These are phyloP conservation scores for Harpalus rubripes DNA, from an alignment of 2,888 invertebrate genomes.

Conservation along the genomic window DNA sequence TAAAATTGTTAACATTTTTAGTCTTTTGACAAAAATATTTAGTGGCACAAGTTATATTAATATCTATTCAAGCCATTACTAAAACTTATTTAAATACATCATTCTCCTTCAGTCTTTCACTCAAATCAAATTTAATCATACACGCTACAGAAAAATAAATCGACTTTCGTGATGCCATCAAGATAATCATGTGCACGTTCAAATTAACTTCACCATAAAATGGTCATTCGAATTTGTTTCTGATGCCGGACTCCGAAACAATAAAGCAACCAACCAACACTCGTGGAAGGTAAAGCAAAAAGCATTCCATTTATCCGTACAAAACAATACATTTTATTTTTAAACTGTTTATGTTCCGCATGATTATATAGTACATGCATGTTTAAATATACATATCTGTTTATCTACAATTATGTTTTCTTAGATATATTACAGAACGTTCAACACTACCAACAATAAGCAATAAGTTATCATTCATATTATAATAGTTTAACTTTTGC, in stretches of 20 bases:
- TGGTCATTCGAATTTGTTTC: slow-evolving; percentile 37
- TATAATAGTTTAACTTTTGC: too few species aligned
- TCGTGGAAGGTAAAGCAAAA: too few species aligned
- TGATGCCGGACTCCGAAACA: slow-evolving; percentile 13
- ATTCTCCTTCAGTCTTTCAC: slow-evolving; percentile 41
- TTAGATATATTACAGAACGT: too few species aligned
- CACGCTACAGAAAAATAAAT: slow-evolving; percentile 45
- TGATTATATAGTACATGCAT: too few species aligned
- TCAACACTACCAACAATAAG: too few species aligned
- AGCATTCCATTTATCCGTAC: too few species aligned
- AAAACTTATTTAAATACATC: slow-evolving; percentile 38
- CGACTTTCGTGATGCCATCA: slow-evolving; percentile 50
- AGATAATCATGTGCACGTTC: slow-evolving; percentile 52
- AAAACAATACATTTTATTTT: too few species aligned
- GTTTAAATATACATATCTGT: too few species aligned
- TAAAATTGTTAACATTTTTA: slow-evolving; percentile 12
- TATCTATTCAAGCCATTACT: slow-evolving; percentile 6
- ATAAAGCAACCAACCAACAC: background rate
- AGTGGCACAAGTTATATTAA: slow-evolving; percentile 31
- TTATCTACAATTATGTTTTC: too few species aligned
- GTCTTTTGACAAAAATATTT: slow-evolving; percentile 16
- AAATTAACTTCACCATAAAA: slow-evolving; percentile 49
- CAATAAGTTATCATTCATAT: too few species aligned
- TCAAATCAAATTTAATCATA: slow-evolving; percentile 45
- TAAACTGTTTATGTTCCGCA: too few species aligned